phyloP scores from a whole-genome alignment of 1,140 invertebrate species.

The Papilio xuthus region DNA sequence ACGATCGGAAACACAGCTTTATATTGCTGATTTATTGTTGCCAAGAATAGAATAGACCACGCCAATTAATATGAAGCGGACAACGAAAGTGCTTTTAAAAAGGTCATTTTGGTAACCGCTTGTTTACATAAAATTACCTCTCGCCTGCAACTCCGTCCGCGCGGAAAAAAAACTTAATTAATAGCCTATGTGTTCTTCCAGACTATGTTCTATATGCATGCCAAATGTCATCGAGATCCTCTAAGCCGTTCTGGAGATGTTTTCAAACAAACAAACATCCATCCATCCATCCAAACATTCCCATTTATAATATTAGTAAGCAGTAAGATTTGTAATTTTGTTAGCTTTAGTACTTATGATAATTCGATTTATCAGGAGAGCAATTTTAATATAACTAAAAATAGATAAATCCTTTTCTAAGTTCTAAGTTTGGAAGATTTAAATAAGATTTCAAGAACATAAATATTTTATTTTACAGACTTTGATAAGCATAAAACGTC shows the following conservation, averaged over 20 bases:
- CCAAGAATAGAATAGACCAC: neutral
- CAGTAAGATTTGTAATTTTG: neutral
- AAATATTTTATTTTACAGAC: neutral
- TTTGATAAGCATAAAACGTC: neutral
- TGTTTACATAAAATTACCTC: neutral
- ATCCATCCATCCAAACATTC: too few species aligned
- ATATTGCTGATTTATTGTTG: constrained; percentile 13
- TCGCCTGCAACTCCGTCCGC: too few species aligned
- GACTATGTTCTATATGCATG: too few species aligned
- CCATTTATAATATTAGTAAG: too few species aligned
- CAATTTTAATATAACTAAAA: neutral
- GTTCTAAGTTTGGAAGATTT: too few species aligned
- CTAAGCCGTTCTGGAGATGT: too few species aligned
- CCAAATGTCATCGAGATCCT: too few species aligned
- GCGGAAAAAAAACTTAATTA: too few species aligned
- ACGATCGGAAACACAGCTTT: constrained; percentile 2
- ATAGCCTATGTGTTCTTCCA: too few species aligned
- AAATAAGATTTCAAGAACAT: neutral
- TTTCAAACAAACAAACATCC: too few species aligned
- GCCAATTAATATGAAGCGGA: neutral
- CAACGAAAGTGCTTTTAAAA: constrained; percentile 6
- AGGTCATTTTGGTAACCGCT: neutral
- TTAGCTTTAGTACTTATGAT: neutral
- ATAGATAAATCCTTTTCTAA: too few species aligned
- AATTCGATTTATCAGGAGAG: neutral